Evolutionary conservation across 2,113 vertebrate species (phyloP), one percentile per base, ranked within the genome.

Genomic region (Poecile atricapillus): DNA sequence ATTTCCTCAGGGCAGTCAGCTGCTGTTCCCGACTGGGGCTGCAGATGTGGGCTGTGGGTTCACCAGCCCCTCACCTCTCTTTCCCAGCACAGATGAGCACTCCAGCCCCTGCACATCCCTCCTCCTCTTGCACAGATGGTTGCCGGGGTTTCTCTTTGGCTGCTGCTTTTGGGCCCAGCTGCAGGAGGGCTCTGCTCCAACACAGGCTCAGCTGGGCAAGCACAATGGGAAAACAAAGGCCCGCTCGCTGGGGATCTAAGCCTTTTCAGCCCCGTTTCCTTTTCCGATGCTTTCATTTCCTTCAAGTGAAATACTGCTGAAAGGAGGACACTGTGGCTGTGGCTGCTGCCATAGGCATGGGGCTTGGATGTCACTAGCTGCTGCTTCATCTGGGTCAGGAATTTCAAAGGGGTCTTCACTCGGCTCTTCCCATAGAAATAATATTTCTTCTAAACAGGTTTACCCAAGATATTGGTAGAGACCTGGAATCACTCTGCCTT

Each of bases 181-280:
- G 95, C 96, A 89, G 94, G 79, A 97, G 88, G 94, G 96, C 95
- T 97, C 93, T 92, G 95, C 96, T 97, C 96, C 96, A 96, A 81
- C 88, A 68, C 76, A 92, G 93, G 88, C 96, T 97, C 96, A 97
- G 93, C 94, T 93, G 96, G 94, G 83, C 49, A 6, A 86, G 88
- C 83, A 95, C 90, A 96, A 96, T 90, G 88, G 68, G 83, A 93
- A 94, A 94, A 95, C 93, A 96, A 97, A 96, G 81, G 87, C 78
- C 77, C 0, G 1, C 87, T 93, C 28, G 25, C 62, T 91, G 87
- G 65, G 92, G 65, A 94, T 68, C 87, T 31, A 15, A 96, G 88
- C 83, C 94, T 95, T 96, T 96, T 96, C 95, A 96, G 94, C 87
- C 90, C 80, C 6, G 0, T 94, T 97, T 96, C 96, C 94, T 93